phyloP scores from a whole-genome alignment of 2,888 invertebrate genomes.

The Dione juno region DNA sequence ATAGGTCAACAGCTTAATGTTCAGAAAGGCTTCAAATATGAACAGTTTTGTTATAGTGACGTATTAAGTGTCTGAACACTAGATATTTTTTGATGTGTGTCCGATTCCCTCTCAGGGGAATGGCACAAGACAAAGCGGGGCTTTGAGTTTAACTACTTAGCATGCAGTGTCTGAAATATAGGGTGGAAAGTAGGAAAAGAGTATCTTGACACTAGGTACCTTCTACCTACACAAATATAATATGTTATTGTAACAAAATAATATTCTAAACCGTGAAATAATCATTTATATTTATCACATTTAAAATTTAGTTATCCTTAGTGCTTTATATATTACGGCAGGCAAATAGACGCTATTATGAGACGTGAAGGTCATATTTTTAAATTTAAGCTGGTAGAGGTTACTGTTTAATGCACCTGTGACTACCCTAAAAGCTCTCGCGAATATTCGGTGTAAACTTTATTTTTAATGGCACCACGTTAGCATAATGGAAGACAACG shows the following conservation, averaged over 20 bases:
- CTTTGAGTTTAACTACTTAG: no score
- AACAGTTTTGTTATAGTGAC: slow-evolving; percentile 30
- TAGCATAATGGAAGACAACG: slow-evolving; percentile 77
- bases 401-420: slow-evolving; percentile 77
- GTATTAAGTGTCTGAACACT: neutral
- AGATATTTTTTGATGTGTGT: no score
- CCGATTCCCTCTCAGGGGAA: no score
- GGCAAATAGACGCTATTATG: slow-evolving; percentile 45
- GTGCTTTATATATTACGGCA: slow-evolving; percentile 34
- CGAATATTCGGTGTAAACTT: slow-evolving; percentile 71
- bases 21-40: slow-evolving; percentile 35
- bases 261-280: neutral
- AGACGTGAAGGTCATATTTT: slow-evolving; percentile 64
- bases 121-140: no score
- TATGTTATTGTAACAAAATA: neutral
- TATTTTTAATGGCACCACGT: slow-evolving; percentile 78
- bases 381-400: slow-evolving; percentile 70
- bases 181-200: neutral
- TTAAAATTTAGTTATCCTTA: slow-evolving; percentile 20
- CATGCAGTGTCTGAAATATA: neutral
- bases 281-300: neutral
- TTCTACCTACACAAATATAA: neutral
- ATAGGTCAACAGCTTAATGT: slow-evolving; percentile 36
- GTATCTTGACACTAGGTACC: neutral
- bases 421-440: slow-evolving; percentile 75